Evolutionary conservation across 2,113 vertebrate species (phyloP).

Genomic region (Atlantisia rogersi): DNA sequence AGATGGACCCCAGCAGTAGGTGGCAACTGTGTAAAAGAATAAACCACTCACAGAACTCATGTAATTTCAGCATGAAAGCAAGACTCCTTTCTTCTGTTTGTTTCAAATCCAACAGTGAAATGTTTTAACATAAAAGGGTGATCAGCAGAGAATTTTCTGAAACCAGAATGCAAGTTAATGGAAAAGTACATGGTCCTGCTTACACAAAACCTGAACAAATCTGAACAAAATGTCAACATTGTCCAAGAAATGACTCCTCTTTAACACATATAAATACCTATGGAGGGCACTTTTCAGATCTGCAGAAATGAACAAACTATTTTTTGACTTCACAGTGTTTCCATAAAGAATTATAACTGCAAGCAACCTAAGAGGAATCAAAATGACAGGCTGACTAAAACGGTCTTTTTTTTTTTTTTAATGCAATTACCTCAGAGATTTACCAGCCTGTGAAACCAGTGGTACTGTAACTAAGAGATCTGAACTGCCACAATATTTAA

Average conservation of each 20-base stretch:
- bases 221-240: not conserved
- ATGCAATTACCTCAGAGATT: not conserved
- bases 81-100: not conserved
- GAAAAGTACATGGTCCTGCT: not conserved
- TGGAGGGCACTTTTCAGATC: not conserved
- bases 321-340: not conserved
- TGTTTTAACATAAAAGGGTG: not conserved
- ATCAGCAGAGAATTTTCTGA: not conserved
- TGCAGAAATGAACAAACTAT: not conserved
- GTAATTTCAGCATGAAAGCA: not conserved
- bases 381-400: not conserved
- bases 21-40: not conserved
- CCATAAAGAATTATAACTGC: not conserved
- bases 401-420: too few species aligned
- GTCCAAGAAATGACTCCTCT: not conserved
- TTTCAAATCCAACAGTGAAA: not conserved
- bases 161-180: not conserved
- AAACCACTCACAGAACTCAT: not conserved
- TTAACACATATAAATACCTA: not conserved
- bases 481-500: not conserved
- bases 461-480: not conserved
- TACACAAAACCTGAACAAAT: not conserved
- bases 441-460: not conserved
- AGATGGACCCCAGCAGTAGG: not conserved
- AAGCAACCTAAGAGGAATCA: not conserved